Conservation (phyloP, 2,113 vertebrate genomes). For the Grus americana region DNA sequence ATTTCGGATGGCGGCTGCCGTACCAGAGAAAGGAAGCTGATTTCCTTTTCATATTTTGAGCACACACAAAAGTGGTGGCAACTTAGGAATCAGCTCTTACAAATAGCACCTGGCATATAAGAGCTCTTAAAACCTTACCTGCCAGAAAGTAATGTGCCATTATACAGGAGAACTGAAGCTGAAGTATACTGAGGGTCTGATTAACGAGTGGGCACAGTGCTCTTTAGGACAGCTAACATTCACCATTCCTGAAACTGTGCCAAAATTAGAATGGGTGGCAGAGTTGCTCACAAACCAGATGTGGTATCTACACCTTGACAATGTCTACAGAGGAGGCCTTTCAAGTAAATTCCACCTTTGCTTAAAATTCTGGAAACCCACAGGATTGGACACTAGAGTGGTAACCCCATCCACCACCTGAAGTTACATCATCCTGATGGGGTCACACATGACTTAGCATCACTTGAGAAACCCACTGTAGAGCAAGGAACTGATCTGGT, state of each 20-base stretch:
- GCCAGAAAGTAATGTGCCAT: neutral
- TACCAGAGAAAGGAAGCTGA: slow-evolving; percentile 3
- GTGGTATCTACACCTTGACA: neutral
- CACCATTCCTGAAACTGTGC: neutral
- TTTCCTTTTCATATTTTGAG: slow-evolving; percentile 16
- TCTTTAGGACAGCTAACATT: neutral
- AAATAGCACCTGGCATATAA: neutral
- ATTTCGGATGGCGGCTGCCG: neutral
- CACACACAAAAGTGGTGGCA: neutral
- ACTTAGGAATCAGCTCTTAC: neutral
- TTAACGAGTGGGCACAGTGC: neutral
- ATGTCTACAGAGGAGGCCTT: neutral
- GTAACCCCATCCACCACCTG: neutral
- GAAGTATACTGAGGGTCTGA: neutral
- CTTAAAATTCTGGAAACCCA: neutral
- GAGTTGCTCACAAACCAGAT: neutral
- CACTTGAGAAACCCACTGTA: neutral
- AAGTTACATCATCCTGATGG: neutral
- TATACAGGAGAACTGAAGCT: neutral
- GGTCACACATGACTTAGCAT: neutral
- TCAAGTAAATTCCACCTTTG: neutral
- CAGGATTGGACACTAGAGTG: neutral
- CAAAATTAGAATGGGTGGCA: neutral
- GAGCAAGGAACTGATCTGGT: neutral
- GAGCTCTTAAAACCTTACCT: neutral